phyloP scores from a whole-genome alignment of 1,140 invertebrate genomes.

The Trichonephila inaurata region DNA sequence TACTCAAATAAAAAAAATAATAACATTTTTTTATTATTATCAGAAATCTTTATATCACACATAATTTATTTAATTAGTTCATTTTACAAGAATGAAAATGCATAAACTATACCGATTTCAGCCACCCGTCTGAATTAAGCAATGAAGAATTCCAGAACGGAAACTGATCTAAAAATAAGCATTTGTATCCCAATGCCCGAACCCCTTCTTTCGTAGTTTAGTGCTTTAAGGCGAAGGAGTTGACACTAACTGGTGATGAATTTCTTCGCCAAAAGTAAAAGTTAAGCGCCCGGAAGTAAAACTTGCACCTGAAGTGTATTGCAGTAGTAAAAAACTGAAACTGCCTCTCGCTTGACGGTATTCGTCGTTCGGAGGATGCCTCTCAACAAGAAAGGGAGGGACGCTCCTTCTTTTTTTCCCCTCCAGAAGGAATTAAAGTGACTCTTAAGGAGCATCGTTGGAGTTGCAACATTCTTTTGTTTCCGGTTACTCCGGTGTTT shows the following conservation, averaged over 20 bases:
- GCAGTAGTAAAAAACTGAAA: conserved; percentile 67
- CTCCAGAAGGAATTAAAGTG: background rate
- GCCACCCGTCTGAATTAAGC: too few relatives aligned
- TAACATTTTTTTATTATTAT: too few relatives aligned
- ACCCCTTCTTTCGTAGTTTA: conserved; percentile 44
- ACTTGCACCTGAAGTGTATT: conserved; percentile 73
- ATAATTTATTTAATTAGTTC: too few relatives aligned
- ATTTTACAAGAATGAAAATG: too few relatives aligned
- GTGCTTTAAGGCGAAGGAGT: conserved; percentile 68
- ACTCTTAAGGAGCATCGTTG: background rate
- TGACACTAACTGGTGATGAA: conserved; percentile 76
- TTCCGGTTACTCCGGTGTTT: too few relatives aligned
- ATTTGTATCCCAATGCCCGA: background rate
- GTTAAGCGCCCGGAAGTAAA: conserved; percentile 76
- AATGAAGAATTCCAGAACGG: background rate
- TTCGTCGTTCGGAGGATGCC: background rate
- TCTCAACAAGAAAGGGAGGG: background rate
- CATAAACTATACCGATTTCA: too few relatives aligned
- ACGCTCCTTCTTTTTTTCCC: background rate
- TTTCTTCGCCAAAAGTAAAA: conserved; percentile 72
- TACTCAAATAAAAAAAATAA: too few relatives aligned
- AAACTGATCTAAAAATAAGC: conserved; percentile 3
- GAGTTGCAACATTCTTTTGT: background rate
- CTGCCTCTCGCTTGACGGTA: background rate
- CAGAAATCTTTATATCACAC: too few relatives aligned